phyloP scores from a whole-genome alignment of 2,888 invertebrate species.

The Nemapogon koenigi region DNA sequence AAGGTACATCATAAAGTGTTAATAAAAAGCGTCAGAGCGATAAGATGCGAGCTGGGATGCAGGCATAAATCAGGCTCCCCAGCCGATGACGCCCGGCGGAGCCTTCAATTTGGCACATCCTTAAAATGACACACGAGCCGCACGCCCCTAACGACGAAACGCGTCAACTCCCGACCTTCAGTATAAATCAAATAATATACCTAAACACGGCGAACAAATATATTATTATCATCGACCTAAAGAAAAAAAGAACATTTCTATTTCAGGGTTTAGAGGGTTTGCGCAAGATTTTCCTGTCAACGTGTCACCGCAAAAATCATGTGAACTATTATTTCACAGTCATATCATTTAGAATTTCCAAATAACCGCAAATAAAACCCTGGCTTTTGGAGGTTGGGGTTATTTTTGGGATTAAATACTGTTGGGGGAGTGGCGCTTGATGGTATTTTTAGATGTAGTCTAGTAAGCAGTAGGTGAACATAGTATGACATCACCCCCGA shows the following conservation, averaged over 20 bases:
- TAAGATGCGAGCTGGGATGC: constrained; percentile 4
- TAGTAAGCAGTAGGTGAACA: too few relatives aligned
- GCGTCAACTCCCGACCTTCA: constrained; percentile 24
- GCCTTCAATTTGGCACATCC: constrained; percentile 66
- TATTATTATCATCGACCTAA: constrained; percentile 1
- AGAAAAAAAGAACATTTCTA: constrained; percentile 1
- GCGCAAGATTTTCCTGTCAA: constrained; percentile 4
- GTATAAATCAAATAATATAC: constrained; percentile 30
- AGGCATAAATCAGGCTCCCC: constrained; percentile 57
- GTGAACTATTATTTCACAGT: too few relatives aligned
- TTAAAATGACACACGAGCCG: constrained; percentile 65
- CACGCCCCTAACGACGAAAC: constrained; percentile 48
- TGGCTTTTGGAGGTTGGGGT: too few relatives aligned
- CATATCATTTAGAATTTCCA: too few relatives aligned
- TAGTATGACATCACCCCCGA: too few relatives aligned
- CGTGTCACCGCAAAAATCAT: neutral
- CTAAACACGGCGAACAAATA: constrained; percentile 1
- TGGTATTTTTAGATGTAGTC: too few relatives aligned
- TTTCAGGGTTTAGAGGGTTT: constrained; percentile 3
- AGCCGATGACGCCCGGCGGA: constrained; percentile 52
- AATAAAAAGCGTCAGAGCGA: constrained; percentile 7
- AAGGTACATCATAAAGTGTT: constrained; percentile 1
- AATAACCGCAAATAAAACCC: too few relatives aligned
- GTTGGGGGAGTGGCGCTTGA: too few relatives aligned
- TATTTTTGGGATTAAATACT: too few relatives aligned